Evolutionary conservation across 2,888 invertebrate genomes (phyloP).

Genomic region (Diaprepes abbreviatus): DNA sequence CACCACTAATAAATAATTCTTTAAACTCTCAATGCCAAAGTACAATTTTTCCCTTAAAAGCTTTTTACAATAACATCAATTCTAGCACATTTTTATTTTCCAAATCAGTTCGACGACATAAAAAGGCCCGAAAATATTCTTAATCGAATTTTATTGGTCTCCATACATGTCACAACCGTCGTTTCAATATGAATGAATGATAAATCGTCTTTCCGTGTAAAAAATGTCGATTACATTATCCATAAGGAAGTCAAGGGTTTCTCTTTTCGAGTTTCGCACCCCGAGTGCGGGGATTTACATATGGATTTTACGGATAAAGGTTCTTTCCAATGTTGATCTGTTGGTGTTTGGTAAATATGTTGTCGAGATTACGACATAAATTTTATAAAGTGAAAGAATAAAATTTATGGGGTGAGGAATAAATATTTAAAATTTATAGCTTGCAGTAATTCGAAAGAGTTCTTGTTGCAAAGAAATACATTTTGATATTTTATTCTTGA

Average conservation of each 20-base stretch:
- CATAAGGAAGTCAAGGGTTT: background rate
- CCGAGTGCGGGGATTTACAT: background rate
- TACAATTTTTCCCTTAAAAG: no score
- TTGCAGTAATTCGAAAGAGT: no score
- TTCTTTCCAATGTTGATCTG: background rate
- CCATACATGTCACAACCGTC: slow-evolving; percentile 4
- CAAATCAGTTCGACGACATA: slow-evolving; percentile 1
- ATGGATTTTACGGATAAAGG: slow-evolving; percentile 10
- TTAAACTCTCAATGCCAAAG: no score
- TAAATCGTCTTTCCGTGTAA: slow-evolving; percentile 11
- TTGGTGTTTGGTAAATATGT: background rate
- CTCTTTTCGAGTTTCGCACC: background rate
- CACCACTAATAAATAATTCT: no score
- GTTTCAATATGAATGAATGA: slow-evolving; percentile 19
- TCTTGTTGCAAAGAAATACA: no score
- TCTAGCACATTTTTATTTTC: background rate
- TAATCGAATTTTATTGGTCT: slow-evolving; percentile 22
- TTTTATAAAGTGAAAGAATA: background rate
- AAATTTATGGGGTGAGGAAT: background rate
- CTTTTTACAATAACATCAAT: no score
- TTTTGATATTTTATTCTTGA: no score
- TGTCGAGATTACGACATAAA: background rate
- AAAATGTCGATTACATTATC: slow-evolving; percentile 12
- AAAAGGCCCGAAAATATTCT: slow-evolving; percentile 16
- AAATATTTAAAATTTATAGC: no score